Evolutionary conservation across 2,113 vertebrate species (phyloP).

Genomic region (Herpetotheres cachinnans): DNA sequence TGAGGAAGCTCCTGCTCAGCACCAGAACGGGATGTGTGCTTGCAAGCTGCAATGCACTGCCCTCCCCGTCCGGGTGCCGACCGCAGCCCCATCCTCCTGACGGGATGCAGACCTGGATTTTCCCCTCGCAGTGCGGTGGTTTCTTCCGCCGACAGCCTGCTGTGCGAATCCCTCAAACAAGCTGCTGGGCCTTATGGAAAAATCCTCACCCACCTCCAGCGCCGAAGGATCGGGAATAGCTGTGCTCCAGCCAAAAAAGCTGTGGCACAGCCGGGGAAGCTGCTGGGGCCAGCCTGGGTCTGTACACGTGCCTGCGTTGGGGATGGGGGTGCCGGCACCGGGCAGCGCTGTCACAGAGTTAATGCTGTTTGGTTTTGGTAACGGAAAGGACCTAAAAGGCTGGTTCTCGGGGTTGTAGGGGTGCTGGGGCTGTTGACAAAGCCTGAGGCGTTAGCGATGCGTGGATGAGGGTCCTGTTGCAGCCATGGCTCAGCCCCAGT

Average conservation of each 20-base stretch:
- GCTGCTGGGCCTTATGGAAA: neutral
- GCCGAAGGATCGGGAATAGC: neutral
- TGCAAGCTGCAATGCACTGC: neutral
- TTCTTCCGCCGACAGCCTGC: neutral
- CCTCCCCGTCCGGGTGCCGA: accelerated
- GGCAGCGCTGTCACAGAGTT: accelerated
- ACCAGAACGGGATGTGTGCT: accelerated
- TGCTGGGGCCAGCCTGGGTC: neutral
- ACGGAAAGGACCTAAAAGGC: neutral
- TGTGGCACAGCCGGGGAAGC: accelerated
- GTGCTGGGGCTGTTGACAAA: neutral
- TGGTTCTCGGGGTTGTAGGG: neutral
- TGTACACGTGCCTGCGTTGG: accelerated
- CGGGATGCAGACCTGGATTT: accelerated
- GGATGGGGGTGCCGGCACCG: accelerated
- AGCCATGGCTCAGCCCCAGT: neutral
- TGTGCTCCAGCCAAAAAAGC: accelerated
- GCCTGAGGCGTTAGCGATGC: accelerated
- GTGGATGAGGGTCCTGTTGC: neutral
- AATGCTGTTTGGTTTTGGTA: neutral
- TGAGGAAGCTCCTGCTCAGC: neutral
- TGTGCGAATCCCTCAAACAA: neutral
- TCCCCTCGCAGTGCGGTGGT: neutral
- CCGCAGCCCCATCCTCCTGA: accelerated
- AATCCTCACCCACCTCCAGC: neutral